Percentiles rank a stretch among this genome's conserved stretches.
Evolutionary conservation across 2,888 invertebrate species (phyloP).

Genomic region (Eutolmus rufibarbis): DNA sequence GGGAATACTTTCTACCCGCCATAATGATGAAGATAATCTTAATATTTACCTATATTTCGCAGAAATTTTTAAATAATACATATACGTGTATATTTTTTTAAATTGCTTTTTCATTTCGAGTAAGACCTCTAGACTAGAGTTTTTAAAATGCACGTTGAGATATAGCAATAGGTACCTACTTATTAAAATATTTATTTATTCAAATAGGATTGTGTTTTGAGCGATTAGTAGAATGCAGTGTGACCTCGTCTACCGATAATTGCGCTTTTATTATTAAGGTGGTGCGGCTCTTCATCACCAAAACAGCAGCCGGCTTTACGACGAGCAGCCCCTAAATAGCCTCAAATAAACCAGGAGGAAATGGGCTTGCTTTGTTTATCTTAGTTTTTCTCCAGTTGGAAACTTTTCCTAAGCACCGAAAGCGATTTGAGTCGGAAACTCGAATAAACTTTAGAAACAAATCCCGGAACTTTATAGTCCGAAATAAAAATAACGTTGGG

Average conservation of each 20-base stretch:
- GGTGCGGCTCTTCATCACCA: not conserved
- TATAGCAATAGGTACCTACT: too few relatives aligned
- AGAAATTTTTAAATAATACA: too few relatives aligned
- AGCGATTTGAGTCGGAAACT: slow-evolving; percentile 32
- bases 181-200: not conserved
- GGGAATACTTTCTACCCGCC: too few relatives aligned
- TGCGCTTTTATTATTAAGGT: not conserved
- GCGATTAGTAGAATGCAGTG: not conserved
- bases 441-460: slow-evolving; percentile 44
- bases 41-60: too few relatives aligned
- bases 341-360: not conserved
- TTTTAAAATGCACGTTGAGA: not conserved
- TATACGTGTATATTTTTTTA: too few relatives aligned
- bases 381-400: slow-evolving; percentile 10
- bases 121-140: not conserved
- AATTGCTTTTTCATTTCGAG: too few relatives aligned
- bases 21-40: too few relatives aligned
- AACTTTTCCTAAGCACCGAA: slow-evolving; percentile 19
- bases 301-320: not conserved
- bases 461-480: slow-evolving; percentile 41
- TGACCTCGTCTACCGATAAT: not conserved
- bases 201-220: not conserved
- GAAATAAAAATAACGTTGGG: slow-evolving; percentile 43
- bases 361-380: slow-evolving; percentile 17
- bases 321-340: not conserved